Base-by-base conservation (phyloP, 2,113 vertebrate genomes). In the Antigone vipio region DNA sequence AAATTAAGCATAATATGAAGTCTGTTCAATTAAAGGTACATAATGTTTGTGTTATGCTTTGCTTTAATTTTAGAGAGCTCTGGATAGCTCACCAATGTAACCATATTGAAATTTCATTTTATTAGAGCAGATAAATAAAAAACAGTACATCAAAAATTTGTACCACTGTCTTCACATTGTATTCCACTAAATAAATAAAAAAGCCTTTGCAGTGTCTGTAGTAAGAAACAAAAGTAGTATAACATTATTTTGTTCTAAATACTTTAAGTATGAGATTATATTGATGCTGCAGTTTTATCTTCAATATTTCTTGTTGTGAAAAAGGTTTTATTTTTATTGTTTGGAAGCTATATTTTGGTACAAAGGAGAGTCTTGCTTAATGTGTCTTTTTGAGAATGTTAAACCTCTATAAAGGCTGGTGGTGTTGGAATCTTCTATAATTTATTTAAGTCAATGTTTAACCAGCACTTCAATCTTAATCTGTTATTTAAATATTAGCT, bases 171-270 rank as follows among this genome's bases (percentile, higher is more conserved):
- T 97, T 97, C 94, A 96, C 96, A 83, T 97, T 98, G 96, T 98
- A 98, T 97, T 98, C 97, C 97, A 98, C 97, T 98, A 98, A 98
- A 98, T 98, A 98, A 98, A 95, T 96, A 93, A 97, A 76, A 97
- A 98, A 98, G 96, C 80, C 98, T 98, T 98, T 98, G 97, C 98
- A 98, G 98, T 98, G 98, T 98, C 98, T 97, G 88, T 98, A 98
- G 98, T 98, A 94, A 97, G 79, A 97, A 98, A 97, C 89, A 97
- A 96, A 95, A 97, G 97, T 98, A 98, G 98, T 97, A 96, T 97
- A 98, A 98, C 96, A 97, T 96, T 98, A 97, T 98, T 97, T 97
- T 98, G 95, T 97, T 98, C 93, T 95, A 97, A 98, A 97, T 98
- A 97, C 96, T 96, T 98, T 98, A 98, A 97, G 92, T 98, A 95